Evolutionary conservation across 2,113 vertebrate genomes (phyloP).

Genomic region (Cynocephalus volans): DNA sequence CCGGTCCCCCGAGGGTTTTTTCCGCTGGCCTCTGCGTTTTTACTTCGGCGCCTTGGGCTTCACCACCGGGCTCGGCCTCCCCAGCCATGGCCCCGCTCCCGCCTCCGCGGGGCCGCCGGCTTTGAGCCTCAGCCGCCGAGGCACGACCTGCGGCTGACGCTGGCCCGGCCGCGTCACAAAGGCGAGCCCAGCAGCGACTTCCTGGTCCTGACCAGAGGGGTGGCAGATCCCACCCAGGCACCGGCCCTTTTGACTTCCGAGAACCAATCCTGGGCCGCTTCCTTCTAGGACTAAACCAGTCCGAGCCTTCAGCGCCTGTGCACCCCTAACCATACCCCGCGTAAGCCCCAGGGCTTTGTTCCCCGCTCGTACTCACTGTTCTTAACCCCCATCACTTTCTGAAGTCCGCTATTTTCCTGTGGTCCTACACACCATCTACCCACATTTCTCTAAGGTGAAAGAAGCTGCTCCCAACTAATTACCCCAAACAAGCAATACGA

Average conservation of each 20-base stretch:
- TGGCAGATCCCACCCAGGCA: neutral
- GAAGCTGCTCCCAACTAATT: neutral
- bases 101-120: neutral
- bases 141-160: fast-evolving
- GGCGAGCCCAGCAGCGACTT: neutral
- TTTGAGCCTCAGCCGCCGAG: neutral
- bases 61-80: neutral
- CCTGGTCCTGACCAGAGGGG: too few relatives aligned
- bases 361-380: neutral
- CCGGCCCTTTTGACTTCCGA: neutral
- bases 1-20: fast-evolving
- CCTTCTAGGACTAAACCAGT: neutral
- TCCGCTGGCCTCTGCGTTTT: neutral
- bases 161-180: conserved; percentile 64
- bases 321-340: neutral
- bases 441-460: neutral
- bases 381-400: neutral
- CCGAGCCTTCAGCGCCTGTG: neutral
- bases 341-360: too few relatives aligned
- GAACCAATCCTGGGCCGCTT: neutral
- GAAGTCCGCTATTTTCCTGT: neutral
- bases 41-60: neutral
- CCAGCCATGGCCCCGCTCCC: conserved; percentile 59
- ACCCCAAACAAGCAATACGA: neutral
- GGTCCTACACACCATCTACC: neutral